phyloP scores from a whole-genome alignment of 1,140 invertebrate genomes.

The Leptopilina boulardi region DNA sequence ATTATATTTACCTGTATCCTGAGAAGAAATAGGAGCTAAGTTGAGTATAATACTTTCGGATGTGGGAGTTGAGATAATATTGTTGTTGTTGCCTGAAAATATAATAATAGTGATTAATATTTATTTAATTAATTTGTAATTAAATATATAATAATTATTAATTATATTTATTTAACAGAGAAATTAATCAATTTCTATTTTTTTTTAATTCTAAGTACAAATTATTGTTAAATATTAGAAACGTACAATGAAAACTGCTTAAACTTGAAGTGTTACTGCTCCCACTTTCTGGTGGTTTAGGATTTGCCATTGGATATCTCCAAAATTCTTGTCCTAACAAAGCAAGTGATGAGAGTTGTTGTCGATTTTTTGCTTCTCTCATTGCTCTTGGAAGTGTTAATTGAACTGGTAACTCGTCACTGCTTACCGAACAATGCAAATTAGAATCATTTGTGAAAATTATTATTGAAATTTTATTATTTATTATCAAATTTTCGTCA shows the following conservation, averaged over 20 bases:
- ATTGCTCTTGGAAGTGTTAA: slow-evolving; percentile 89
- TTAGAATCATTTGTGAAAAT: slow-evolving; percentile 19
- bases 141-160: too few species aligned
- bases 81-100: slow-evolving; percentile 70
- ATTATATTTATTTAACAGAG: too few species aligned
- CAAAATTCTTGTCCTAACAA: slow-evolving; percentile 95
- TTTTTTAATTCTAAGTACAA: not conserved
- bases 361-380: slow-evolving; percentile 89
- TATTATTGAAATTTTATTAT: not conserved
- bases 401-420: slow-evolving; percentile 95
- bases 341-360: slow-evolving; percentile 92
- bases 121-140: not conserved
- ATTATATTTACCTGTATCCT: slow-evolving; percentile 60
- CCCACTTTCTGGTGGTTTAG: slow-evolving; percentile 75
- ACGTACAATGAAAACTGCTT: slow-evolving; percentile 71
- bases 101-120: not conserved
- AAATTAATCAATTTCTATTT: too few species aligned
- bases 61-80: slow-evolving; percentile 68
- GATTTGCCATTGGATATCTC: slow-evolving; percentile 89
- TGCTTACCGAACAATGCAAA: slow-evolving; percentile 66
- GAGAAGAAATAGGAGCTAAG: slow-evolving; percentile 81
- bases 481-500: too few species aligned
- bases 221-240: slow-evolving; percentile 36
- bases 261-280: slow-evolving; percentile 74
- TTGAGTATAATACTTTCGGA: slow-evolving; percentile 85